These are phyloP conservation scores for Nycticorax nycticorax DNA, from an alignment of 2,113 vertebrate species.

Conservation along the genomic window DNA sequence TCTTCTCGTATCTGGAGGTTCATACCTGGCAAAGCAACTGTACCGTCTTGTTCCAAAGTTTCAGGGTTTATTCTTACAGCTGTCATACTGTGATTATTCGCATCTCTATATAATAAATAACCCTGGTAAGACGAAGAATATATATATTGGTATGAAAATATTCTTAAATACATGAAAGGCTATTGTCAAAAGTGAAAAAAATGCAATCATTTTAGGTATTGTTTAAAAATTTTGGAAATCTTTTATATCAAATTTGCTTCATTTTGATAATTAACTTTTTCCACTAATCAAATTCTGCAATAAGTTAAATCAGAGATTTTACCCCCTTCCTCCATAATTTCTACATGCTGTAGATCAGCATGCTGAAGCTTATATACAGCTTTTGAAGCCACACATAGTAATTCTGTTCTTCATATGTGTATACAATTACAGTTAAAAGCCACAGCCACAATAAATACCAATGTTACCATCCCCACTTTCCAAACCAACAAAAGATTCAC, in stretches of 20 bases:
- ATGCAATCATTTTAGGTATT: background rate
- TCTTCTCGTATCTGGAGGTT: background rate
- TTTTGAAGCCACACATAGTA: background rate
- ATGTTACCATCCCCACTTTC: background rate
- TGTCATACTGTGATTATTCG: conserved; percentile 91
- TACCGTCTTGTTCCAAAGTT: conserved; percentile 94
- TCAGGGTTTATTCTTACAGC: conserved; percentile 97
- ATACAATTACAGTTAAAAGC: background rate
- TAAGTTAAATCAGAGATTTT: background rate
- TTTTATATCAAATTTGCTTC: background rate
- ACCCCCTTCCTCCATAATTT: background rate
- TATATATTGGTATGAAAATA: background rate
- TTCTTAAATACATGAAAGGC: background rate
- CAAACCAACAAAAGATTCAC: background rate
- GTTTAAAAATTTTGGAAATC: background rate
- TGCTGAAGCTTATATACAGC: background rate
- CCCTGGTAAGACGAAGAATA: conserved; percentile 77
- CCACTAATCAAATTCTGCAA: background rate
- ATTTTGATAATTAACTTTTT: background rate
- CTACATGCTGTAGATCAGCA: background rate
- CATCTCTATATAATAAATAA: conserved; percentile 93
- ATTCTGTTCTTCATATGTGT: background rate
- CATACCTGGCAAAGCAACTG: conserved; percentile 92
- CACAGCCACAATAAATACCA: background rate
- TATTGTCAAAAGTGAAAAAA: background rate